Evolutionary conservation across 2,113 vertebrate species (phyloP).

Genomic region (Myotis brandtii): DNA sequence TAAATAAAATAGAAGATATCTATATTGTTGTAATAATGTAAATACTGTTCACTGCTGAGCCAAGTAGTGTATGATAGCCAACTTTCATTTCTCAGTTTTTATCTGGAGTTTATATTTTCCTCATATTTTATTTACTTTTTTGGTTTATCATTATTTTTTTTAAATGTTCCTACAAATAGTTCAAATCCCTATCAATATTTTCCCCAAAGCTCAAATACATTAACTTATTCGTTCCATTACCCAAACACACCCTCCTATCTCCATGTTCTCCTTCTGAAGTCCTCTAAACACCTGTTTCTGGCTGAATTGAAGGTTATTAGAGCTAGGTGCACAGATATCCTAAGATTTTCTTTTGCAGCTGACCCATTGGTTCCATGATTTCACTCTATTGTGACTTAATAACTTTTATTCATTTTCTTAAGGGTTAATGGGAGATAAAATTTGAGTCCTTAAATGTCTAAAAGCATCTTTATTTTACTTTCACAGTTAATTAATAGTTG

Average conservation of each 20-base stretch:
- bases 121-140: background rate
- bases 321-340: background rate
- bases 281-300: background rate
- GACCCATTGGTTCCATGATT: background rate
- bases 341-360: background rate
- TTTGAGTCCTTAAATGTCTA: background rate
- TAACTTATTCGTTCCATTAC: background rate
- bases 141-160: background rate
- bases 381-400: background rate
- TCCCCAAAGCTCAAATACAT: background rate
- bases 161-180: background rate
- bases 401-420: background rate
- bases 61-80: background rate
- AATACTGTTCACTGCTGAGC: background rate
- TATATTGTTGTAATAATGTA: background rate
- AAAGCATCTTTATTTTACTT: background rate
- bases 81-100: background rate
- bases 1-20: background rate
- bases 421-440: background rate
- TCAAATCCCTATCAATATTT: background rate
- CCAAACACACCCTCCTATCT: background rate
- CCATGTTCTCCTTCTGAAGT: background rate
- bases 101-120: background rate
- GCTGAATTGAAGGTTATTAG: background rate
- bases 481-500: background rate